A percentile compares a stretch with the other conserved stretches of the same genome.
phyloP scores from a whole-genome alignment of 2,888 invertebrate genomes.

The Pomacea canaliculata region DNA sequence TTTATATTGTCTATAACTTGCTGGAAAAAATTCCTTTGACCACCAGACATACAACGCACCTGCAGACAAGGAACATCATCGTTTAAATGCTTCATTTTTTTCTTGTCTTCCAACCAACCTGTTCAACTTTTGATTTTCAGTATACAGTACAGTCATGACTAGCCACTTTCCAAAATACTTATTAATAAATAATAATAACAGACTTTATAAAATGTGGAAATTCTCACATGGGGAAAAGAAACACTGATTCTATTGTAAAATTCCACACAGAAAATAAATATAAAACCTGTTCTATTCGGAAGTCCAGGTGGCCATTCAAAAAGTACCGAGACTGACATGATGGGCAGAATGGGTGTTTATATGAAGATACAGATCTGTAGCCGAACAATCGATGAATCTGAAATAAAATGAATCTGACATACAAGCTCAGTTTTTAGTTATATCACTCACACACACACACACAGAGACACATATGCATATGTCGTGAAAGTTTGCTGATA shows the following conservation, averaged over 20 bases:
- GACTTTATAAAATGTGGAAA: too few species aligned
- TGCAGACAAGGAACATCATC: constrained; percentile 31
- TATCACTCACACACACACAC: too few species aligned
- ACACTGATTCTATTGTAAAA: too few species aligned
- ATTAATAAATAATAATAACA: too few species aligned
- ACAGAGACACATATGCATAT: too few species aligned
- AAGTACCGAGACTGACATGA: constrained; percentile 13
- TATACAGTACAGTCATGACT: too few species aligned
- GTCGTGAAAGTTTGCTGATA: too few species aligned
- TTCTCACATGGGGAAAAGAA: too few species aligned
- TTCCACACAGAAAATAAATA: background rate
- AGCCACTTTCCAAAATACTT: too few species aligned
- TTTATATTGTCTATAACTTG: constrained; percentile 91
- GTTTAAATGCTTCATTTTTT: too few species aligned
- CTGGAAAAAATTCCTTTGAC: constrained; percentile 78
- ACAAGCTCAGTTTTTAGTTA: background rate
- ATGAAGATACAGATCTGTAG: background rate
- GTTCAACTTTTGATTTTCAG: too few species aligned
- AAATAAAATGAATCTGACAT: background rate
- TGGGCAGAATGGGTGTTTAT: constrained; percentile 10
- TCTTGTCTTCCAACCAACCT: too few species aligned
- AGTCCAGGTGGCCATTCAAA: constrained; percentile 30
- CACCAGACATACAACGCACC: constrained; percentile 55
- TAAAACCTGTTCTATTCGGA: constrained; percentile 35
- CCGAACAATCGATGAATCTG: background rate